Evolutionary conservation across 2,888 invertebrate genomes (phyloP).

Genomic region (Clunio marinus): DNA sequence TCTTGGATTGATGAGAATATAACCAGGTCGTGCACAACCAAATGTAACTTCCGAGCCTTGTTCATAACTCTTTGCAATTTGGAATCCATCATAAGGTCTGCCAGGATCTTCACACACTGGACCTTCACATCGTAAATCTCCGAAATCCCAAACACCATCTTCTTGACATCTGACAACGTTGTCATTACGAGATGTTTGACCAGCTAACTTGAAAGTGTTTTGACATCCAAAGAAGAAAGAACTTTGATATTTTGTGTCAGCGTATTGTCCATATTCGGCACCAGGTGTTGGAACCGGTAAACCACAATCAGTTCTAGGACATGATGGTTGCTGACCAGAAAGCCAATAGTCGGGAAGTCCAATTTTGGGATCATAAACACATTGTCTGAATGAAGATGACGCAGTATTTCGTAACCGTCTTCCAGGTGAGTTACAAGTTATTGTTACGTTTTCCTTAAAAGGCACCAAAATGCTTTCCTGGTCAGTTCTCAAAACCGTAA

Average conservation of each 20-base stretch:
- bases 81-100: constrained; percentile 85
- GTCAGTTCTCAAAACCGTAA: constrained; percentile 71
- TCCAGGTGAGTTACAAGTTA: constrained; percentile 74
- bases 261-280: constrained; percentile 84
- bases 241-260: constrained; percentile 85
- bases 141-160: constrained; percentile 96
- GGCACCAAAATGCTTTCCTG: constrained; percentile 80
- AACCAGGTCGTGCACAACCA: constrained; percentile 85
- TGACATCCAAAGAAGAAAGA: constrained; percentile 95
- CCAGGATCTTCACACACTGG: constrained; percentile 96
- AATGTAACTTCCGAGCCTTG: constrained; percentile 89
- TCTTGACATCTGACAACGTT: constrained; percentile 88
- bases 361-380: constrained; percentile 90
- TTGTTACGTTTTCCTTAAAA: constrained; percentile 84
- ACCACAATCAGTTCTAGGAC: constrained; percentile 89
- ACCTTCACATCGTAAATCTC: constrained; percentile 90
- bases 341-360: constrained; percentile 88
- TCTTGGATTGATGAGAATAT: constrained; percentile 84
- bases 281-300: constrained; percentile 86
- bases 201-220: constrained; percentile 90
- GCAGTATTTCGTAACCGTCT: constrained; percentile 74
- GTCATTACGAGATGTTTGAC: constrained; percentile 86
- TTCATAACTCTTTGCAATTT: constrained; percentile 77
- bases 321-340: constrained; percentile 78
- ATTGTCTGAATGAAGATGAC: constrained; percentile 83